Conservation (phyloP, 2,888 invertebrate genomes). For the Nomada goodeniana region DNA sequence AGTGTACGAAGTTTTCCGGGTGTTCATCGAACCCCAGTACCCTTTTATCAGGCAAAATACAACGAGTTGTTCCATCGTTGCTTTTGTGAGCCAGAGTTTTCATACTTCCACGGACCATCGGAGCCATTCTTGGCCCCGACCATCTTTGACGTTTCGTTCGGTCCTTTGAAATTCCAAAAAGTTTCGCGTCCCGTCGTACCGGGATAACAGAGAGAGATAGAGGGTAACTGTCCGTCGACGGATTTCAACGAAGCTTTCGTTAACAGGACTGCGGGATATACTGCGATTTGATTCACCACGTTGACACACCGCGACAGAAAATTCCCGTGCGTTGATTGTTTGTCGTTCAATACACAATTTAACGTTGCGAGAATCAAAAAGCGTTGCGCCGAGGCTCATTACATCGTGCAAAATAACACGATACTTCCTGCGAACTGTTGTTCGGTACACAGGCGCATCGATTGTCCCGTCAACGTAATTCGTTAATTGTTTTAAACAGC, state of each 20-base stretch:
- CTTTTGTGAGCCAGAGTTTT: slow-evolving; percentile 29
- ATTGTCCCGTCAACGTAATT: background rate
- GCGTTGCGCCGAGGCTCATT: background rate
- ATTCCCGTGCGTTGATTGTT: no score
- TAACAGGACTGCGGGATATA: background rate
- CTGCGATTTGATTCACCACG: no score
- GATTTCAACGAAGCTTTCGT: background rate
- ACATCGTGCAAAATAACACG: background rate
- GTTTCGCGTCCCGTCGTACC: slow-evolving; percentile 6
- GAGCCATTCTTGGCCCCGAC: slow-evolving; percentile 4
- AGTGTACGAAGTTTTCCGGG: slow-evolving; percentile 24
- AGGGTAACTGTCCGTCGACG: background rate
- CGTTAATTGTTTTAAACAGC: slow-evolving; percentile 11
- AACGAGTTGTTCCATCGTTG: background rate
- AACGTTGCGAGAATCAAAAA: background rate
- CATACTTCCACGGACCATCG: slow-evolving; percentile 22
- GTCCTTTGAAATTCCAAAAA: slow-evolving; percentile 40
- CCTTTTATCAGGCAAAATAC: slow-evolving; percentile 40
- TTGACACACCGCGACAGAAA: no score
- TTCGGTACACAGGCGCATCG: background rate
- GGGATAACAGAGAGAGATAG: background rate
- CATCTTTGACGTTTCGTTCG: slow-evolving; percentile 9
- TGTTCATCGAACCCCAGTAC: slow-evolving; percentile 3
- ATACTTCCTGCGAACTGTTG: background rate
- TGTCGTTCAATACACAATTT: no score